Conservation (phyloP, 2,113 vertebrate genomes). For the Hirundichthys speculiger region DNA sequence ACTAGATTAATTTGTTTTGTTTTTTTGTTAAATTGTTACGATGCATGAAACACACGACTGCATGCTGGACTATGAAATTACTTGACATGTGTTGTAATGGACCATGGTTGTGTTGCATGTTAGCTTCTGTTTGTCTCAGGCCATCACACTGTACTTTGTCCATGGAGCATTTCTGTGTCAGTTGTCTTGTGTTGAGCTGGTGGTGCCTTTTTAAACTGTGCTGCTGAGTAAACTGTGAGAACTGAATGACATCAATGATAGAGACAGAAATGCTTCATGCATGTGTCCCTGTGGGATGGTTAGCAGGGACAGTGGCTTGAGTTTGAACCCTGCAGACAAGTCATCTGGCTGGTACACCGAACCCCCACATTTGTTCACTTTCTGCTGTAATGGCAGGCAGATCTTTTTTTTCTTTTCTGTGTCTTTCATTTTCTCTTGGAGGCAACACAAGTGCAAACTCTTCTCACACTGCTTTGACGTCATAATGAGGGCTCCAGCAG, state of each 20-base stretch:
- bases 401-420: slow-evolving; percentile 3
- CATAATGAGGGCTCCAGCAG: slow-evolving; percentile 23
- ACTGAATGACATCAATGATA: slow-evolving; percentile 6
- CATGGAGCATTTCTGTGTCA: neutral
- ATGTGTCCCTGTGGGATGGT: neutral
- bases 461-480: slow-evolving; percentile 47
- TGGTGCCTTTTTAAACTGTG: slow-evolving; percentile 25
- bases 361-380: slow-evolving; percentile 16
- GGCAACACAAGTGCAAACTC: slow-evolving; percentile 22
- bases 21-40: too few relatives aligned
- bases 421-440: slow-evolving; percentile 19
- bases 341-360: slow-evolving; percentile 22
- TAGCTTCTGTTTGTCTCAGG: slow-evolving; percentile 17
- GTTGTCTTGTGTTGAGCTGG: slow-evolving; percentile 11
- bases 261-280: slow-evolving; percentile 16
- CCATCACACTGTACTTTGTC: slow-evolving; percentile 4
- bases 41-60: too few relatives aligned
- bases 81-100: slow-evolving; percentile 15
- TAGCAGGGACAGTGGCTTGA: neutral
- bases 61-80: too few relatives aligned
- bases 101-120: slow-evolving; percentile 4
- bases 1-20: too few relatives aligned
- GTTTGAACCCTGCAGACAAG: slow-evolving; percentile 6
- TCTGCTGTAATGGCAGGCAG: neutral
- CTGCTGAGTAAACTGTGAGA: slow-evolving; percentile 14